Base-by-base conservation (phyloP, 2,797 vertebrate genomes). In the Falco novaeseelandiae region DNA sequence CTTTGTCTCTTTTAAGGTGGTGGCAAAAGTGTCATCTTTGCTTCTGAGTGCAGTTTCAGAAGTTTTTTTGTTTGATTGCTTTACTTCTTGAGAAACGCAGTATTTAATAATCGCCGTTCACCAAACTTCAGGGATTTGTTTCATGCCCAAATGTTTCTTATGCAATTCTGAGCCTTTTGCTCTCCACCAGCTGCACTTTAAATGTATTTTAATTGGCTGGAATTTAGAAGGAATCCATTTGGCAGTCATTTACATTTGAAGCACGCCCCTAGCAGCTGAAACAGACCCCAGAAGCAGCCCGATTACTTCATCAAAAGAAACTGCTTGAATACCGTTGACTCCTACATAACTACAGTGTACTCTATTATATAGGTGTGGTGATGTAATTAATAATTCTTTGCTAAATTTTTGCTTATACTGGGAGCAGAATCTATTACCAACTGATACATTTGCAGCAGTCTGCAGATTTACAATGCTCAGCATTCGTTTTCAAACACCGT, bases 181-280 rank as follows among this genome's bases (percentile, higher is more conserved):
- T 98, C 92, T 92, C 92, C 94, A 97, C 97, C 97, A 97, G 98
- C 98, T 98, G 98, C 97, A 97, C 97, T 98, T 98, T 98, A 98
- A 98, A 97, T 98, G 97, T 97, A 97, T 98, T 98, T 98, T 98
- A 98, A 98, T 98, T 98, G 95, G 90, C 97, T 97, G 98, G 98
- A 98, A 98, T 98, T 87, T 97, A 86, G 98, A 98, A 98, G 98
- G 98, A 98, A 98, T 98, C 98, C 98, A 97, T 98, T 98, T 98
- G 98, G 98, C 98, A 97, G 97, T 98, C 98, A 98, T 98, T 99
- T 98, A 98, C 98, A 98, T 98, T 98, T 98, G 98, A 98, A 99
- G 98, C 98, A 98, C 98, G 98, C 98, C 98, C 96, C 97, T 96
- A 98, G 98, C 98, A 98, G 98, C 98, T 99, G 98, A 99, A 97